Base-by-base conservation (phyloP, 2,113 vertebrate species). In the Canis aureus region DNA sequence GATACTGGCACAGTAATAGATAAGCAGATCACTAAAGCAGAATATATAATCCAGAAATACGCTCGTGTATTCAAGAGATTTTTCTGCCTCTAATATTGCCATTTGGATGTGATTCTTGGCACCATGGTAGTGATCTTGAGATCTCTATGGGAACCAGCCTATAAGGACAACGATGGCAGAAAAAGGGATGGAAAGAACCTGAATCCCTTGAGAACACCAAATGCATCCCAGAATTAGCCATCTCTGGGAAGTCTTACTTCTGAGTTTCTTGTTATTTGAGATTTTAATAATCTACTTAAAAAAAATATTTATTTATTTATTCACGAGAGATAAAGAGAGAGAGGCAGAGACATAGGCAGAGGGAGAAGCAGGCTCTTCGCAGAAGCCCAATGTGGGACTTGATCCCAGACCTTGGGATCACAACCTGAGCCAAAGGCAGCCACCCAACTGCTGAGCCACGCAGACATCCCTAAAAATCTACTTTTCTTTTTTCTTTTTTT, bases 221-320 rank as follows among this genome's bases (percentile, higher is more conserved):
- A 1, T 38, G 51, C 0, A 51, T 22, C 22, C 43, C 27, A 76
- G 66, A 93, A 62, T 55, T 38, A 74, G 43, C 38, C 64, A 35
- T 74, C 51, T 90, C 57, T 60, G 49, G n/a, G 55, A 78, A 96
- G 83, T 7, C 57, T 89, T 49, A 32, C 57, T 94, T 94, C 66
- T 67, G 87, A 84, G 51, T 89, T 76, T 86, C 93, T 94, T 59
- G 23, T 38, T 83, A 94, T 38, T 85, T 95, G 20, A 82, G 66
- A 92, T n/a, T 79, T 7, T 43, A 43, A 43, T 43, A 43, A 43
- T 43, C 43, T 43, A 43, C 43, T 43, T 43, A 43, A 43, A 43
- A 43, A 43, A 25, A 73, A 29, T 5, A 27, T 64, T 64, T 64
- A 29, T 29, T 64, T 64, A 11, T 43, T 43, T 43, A 43, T 43